Base-by-base conservation (phyloP, 2,797 vertebrate genomes). In the Megalops cyprinoides region DNA sequence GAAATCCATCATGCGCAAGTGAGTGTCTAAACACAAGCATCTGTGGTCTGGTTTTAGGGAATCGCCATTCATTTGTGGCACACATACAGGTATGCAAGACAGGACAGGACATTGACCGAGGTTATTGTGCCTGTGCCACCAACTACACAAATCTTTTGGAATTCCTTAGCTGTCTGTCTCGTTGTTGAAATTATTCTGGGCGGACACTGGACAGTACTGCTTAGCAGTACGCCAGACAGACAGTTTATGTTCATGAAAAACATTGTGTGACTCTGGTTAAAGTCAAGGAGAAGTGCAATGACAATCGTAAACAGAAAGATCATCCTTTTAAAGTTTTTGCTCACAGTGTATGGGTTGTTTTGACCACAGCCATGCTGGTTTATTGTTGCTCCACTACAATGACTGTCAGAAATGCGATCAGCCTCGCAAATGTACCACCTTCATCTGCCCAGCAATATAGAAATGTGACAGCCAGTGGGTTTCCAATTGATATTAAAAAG, bases 1-100 rank as follows among this genome's bases (percentile, higher is more conserved):
- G 90, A 98, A 96, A 91, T 97, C 96, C 82, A 95, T 98, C 89
- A 94, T 99, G 90, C 96, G 92, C 90, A 98, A 97, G 98, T 99
- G 93, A 95, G 97, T 93, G 0, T 75, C 51, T 34, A 4, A n/a
- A 18, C 6, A 2, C 9, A 15, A 39, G 28, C 58, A 9, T 31
- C 62, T 67, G 6, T 20, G 14, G 62, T 18, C 23, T 12, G 1
- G 3, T 4, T 34, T 37, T 15, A 1, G 20, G 6, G 39, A 28
- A 42, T n/a, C 62, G 5, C 37, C 62, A 6, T 67, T n/a, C 2
- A 7, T 23, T 71, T 71, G 67, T 42, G 67, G 18, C 67, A 44
- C 67, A 34, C 18, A 8, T 39, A 42, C 7, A 8, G 67, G 67
- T 39, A 4, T 9, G 67, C 25, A 7, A 39, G 31, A 34, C 65